A percentile compares a stretch with the other conserved stretches of the same genome.
phyloP scores from a whole-genome alignment of 2,888 invertebrate species.

The Epinotia bilunana region DNA sequence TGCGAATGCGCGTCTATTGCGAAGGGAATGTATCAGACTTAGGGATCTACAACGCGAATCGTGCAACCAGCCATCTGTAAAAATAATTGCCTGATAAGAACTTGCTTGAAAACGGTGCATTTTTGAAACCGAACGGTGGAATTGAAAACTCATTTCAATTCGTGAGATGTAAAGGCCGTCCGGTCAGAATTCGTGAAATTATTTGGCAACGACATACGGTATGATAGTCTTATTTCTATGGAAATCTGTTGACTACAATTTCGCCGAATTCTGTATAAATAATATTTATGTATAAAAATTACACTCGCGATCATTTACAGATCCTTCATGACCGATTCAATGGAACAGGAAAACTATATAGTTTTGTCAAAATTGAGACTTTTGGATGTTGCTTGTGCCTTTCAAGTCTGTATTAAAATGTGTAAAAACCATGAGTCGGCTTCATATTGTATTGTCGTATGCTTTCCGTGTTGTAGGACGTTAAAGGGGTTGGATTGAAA shows the following conservation, averaged over 20 bases:
- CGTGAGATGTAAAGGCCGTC: no score
- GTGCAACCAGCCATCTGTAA: background rate
- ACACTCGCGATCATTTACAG: background rate
- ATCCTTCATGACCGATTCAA: background rate
- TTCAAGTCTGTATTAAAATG: conserved; percentile 1
- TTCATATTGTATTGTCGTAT: no score
- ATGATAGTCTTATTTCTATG: background rate
- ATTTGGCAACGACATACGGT: no score
- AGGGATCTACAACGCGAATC: background rate
- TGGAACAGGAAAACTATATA: background rate
- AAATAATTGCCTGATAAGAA: background rate
- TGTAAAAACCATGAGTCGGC: background rate
- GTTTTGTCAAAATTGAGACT: background rate
- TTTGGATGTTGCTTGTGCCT: background rate
- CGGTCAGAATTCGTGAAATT: no score
- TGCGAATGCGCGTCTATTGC: no score
- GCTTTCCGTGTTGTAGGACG: background rate
- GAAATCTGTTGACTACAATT: background rate
- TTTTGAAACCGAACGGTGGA: background rate
- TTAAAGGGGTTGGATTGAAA: background rate
- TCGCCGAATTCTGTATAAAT: background rate
- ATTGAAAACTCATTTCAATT: background rate
- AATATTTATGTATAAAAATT: background rate
- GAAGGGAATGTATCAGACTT: no score
- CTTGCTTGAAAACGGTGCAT: background rate